Evolutionary conservation across 2,888 invertebrate genomes (phyloP), one percentile per base, ranked within the genome.

Genomic region (Megaustenia siamemsis): DNA sequence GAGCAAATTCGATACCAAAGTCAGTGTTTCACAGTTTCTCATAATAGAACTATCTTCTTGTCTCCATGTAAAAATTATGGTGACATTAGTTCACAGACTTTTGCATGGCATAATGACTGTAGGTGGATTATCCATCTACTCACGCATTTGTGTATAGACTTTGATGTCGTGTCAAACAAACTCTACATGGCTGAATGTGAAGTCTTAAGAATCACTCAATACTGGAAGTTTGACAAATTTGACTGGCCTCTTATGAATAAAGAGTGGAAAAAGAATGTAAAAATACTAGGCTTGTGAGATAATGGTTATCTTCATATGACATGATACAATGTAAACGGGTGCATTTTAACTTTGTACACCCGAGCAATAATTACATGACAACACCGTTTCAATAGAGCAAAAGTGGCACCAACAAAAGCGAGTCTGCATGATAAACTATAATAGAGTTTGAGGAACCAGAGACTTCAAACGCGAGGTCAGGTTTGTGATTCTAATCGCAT

Each of bases 61-160:
- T 49, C 5, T 32, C 35, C 32, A 10, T 79, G 79, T n/a, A 35
- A 12, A 12, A 28, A 18, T 49, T 28, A 18, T 35, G 68, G 60
- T 28, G 1, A 24, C 5, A 28, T 24, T 21, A 2, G 35, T 12
- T n/a, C 40, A 12, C 81, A 81, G 35, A 35, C n/a, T 6, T 81
- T 81, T 49, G 71, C 49, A 38, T 81, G 81, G 81, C 43, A 81
- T 35, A 71, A 1, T 24, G 2, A 71, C 0, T 32, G 32, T n/a
- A 73, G 81, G 1, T 40, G 32, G 2, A 53, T 81, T 71, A 43
- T 71, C 0, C 71, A 53, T 53, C 4, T 71, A 6, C 3, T 38
- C 38, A 71, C 71, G n/a, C 35, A 24, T 15, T 35, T 24, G 38
- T 81, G 81, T 56, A n/a, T 81, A 28, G 71, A 81, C 35, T 24